Evolutionary conservation across 2,888 invertebrate genomes (phyloP), one percentile per base, ranked within the genome.

Genomic region (Eristalis arbustorum): DNA sequence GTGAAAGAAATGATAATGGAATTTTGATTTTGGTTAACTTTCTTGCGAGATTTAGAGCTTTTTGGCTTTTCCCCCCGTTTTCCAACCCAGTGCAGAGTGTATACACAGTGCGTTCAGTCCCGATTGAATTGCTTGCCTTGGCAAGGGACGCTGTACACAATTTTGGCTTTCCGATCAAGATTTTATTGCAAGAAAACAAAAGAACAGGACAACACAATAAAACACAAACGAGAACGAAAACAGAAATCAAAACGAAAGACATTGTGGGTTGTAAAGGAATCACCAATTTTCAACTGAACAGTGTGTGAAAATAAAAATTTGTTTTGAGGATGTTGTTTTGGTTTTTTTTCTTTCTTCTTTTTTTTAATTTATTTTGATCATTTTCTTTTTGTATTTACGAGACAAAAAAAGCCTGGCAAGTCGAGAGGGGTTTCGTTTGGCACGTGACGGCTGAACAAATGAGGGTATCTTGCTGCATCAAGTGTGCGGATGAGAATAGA

Each of bases 321-420:
- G 49, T 63, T 82, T 74, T 37, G 22, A 71, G 68, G 59, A 66
- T 23, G 62, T 68, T 64, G 64, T 28, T 80, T 68, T 68, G n/a
- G 61, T 59, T 63, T 69, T 77, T 82, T 87, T 73, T 42, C 23
- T 68, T 89, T 14, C n/a, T 10, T 72, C 37, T 74, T 40, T 69
- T 11, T 72, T 56, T 74, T 40, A 74, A 64, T 84, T 80, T 77
- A 64, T 81, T n/a, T 42, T 49, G 14, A 42, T 78, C 18, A 56
- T 79, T 40, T 63, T 75, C 79, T 13, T 84, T 73, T 74, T 31
- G 49, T 72, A 68, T 76, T 56, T 84, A 56, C 76, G 79, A 90
- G 90, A 91, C 90, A 89, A 90, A 93, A 59, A 87, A 93, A 93
- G 93, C 93, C 93, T 93, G 92, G 91, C 93, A 93, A 93, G 92